These are phyloP conservation scores for Ctenicera cuprea DNA, from an alignment of 2,888 invertebrate species.

Conservation along the genomic window DNA sequence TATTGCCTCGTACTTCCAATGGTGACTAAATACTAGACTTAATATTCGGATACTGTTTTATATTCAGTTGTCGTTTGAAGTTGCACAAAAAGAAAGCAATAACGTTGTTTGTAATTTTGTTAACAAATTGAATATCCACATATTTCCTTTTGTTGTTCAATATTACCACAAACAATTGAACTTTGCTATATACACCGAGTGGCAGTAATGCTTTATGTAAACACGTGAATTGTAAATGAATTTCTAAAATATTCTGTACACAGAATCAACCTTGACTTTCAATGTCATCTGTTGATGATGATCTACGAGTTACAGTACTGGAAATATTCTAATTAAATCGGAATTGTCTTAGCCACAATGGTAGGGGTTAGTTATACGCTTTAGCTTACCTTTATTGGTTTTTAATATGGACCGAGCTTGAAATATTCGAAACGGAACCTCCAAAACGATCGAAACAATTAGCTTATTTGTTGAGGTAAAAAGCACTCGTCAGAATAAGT, in stretches of 20 bases:
- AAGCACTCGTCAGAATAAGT: no score
- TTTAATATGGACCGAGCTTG: no score
- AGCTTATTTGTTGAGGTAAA: no score
- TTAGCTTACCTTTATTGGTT: no score
- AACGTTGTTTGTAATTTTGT: not conserved
- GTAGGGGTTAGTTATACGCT: no score
- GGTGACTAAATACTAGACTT: no score
- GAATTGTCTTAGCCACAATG: not conserved
- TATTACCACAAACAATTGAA: not conserved
- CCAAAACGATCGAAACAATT: no score
- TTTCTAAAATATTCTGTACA: constrained; percentile 25
- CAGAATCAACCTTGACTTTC: constrained; percentile 8
- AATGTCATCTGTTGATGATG: constrained; percentile 5
- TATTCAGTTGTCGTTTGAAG: no score
- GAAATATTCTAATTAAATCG: not conserved
- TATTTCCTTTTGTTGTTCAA: not conserved
- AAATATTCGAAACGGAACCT: no score
- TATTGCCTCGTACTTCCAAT: no score
- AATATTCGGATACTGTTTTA: no score
- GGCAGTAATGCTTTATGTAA: not conserved
- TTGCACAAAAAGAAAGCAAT: not conserved
- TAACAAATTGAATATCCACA: not conserved
- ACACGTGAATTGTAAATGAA: constrained; percentile 12
- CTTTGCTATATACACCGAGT: no score
- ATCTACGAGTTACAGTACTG: not conserved